Evolutionary conservation across 2,888 invertebrate genomes (phyloP).

Genomic region (Drosophila robusta): DNA sequence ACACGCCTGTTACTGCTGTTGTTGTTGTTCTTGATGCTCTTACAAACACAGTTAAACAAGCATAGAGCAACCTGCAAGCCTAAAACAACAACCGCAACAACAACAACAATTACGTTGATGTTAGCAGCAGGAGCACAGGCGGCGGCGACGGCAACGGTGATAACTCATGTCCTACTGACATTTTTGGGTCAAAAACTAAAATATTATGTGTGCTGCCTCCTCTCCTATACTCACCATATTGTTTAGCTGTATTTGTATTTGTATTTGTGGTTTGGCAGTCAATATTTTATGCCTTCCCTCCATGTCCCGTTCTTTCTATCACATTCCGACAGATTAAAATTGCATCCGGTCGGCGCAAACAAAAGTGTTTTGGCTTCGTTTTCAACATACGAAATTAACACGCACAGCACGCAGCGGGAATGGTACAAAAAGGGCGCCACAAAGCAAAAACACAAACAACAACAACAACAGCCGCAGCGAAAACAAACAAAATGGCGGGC

Average conservation of each 20-base stretch:
- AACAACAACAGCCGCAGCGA: constrained; percentile 18
- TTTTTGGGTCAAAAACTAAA: constrained; percentile 82
- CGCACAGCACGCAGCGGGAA: constrained; percentile 31
- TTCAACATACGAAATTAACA: constrained; percentile 62
- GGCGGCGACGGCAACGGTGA: constrained; percentile 61
- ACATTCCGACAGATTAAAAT: constrained; percentile 77
- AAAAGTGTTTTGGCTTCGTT: constrained; percentile 72
- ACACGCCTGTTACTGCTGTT: constrained; percentile 16
- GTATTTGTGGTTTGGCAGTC: constrained; percentile 73
- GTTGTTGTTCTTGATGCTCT: constrained; percentile 54
- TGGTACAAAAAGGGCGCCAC: constrained; percentile 45
- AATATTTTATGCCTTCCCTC: constrained; percentile 62
- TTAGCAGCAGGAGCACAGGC: constrained; percentile 52
- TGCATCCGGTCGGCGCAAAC: constrained; percentile 75
- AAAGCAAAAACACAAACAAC: constrained; percentile 40
- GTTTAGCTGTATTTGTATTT: constrained; percentile 44
- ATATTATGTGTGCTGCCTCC: constrained; percentile 65
- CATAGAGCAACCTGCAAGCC: constrained; percentile 75
- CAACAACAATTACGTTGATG: constrained; percentile 63
- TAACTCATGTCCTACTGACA: constrained; percentile 80
- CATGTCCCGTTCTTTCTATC: constrained; percentile 17
- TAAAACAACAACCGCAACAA: constrained; percentile 64
- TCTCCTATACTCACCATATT: constrained; percentile 17
- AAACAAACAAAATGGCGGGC: constrained; percentile 52
- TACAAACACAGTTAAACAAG: constrained; percentile 69